These are phyloP conservation scores for Catostylus mosaicus DNA, from an alignment of 30 jellyfish, hydroid and myxozoan species.

Conservation along the genomic window DNA sequence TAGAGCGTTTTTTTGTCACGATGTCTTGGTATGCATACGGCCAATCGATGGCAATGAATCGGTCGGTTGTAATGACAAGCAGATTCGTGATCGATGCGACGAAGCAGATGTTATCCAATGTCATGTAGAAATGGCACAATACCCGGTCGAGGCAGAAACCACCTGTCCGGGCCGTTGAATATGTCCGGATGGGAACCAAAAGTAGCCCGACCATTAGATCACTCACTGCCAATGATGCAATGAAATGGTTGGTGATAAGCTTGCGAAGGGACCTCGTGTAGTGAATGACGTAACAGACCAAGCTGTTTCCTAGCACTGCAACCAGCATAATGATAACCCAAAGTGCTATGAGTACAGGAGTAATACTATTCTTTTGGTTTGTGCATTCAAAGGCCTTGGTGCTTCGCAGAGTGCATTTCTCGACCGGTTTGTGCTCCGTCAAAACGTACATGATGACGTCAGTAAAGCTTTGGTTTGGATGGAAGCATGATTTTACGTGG, in stretches of 20 bases:
- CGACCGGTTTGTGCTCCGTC: constrained; percentile 16
- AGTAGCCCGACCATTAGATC: constrained; percentile 80
- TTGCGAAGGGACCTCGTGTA: constrained; percentile 46
- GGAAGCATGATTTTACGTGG: constrained; percentile 57
- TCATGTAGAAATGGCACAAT: constrained; percentile 72
- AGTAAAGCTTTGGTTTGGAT: constrained; percentile 22
- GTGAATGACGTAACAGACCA: constrained; percentile 69
- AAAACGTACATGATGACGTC: constrained; percentile 20
- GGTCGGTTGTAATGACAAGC: constrained; percentile 86
- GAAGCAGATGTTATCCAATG: constrained; percentile 79
- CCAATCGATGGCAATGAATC: constrained; percentile 79
- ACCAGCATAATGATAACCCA: constrained; percentile 61
- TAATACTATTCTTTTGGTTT: neutral
- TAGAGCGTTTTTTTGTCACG: constrained; percentile 64
- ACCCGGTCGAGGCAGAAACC: constrained; percentile 53
- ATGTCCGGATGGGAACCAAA: constrained; percentile 76
- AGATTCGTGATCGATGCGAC: constrained; percentile 93
- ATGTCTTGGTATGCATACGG: constrained; percentile 74
- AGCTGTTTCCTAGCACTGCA: constrained; percentile 55
- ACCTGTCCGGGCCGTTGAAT: constrained; percentile 60
- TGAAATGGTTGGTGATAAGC: constrained; percentile 68
- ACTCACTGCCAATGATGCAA: constrained; percentile 90
- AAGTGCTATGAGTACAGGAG: constrained; percentile 16
- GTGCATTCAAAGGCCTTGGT: neutral
- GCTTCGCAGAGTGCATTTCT: constrained; percentile 5